Evolutionary conservation across 2,113 vertebrate species (phyloP).

Genomic region (Nycticryphes semicollaris): DNA sequence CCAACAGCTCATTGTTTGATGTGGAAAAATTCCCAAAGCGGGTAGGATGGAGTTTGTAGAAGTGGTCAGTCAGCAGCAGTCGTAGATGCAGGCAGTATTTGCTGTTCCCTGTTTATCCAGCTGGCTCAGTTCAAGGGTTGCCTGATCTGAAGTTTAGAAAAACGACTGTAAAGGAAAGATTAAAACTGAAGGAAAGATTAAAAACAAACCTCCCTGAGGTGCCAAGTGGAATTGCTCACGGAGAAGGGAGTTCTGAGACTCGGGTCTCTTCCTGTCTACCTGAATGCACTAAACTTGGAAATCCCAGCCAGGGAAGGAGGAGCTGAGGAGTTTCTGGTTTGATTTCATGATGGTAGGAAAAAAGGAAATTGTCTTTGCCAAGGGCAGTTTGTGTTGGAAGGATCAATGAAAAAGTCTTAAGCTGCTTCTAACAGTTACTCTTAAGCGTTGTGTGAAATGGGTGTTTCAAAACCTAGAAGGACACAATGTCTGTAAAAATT

Average conservation of each 20-base stretch:
- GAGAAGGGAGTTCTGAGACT: neutral
- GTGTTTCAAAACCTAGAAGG: neutral
- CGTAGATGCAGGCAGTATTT: neutral
- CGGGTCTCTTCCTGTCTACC: neutral
- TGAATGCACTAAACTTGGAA: neutral
- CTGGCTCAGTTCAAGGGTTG: neutral
- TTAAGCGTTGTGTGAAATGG: neutral
- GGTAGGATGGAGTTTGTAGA: neutral
- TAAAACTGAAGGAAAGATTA: neutral
- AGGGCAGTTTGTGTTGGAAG: neutral
- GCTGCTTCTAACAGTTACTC: neutral
- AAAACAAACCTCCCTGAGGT: neutral
- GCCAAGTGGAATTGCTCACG: neutral
- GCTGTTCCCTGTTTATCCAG: neutral
- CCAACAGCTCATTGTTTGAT: neutral
- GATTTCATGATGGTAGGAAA: neutral
- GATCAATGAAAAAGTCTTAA: neutral
- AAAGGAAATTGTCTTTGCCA: neutral
- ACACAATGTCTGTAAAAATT: neutral
- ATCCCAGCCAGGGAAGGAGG: neutral
- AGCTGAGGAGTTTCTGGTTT: neutral
- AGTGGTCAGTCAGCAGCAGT: neutral
- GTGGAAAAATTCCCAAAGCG: neutral
- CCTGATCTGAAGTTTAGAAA: neutral
- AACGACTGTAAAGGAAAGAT: neutral